A percentile compares a stretch with the other conserved stretches of the same genome.
phyloP scores from a whole-genome alignment of 2,888 invertebrate species.

The Xestia c-nigrum region DNA sequence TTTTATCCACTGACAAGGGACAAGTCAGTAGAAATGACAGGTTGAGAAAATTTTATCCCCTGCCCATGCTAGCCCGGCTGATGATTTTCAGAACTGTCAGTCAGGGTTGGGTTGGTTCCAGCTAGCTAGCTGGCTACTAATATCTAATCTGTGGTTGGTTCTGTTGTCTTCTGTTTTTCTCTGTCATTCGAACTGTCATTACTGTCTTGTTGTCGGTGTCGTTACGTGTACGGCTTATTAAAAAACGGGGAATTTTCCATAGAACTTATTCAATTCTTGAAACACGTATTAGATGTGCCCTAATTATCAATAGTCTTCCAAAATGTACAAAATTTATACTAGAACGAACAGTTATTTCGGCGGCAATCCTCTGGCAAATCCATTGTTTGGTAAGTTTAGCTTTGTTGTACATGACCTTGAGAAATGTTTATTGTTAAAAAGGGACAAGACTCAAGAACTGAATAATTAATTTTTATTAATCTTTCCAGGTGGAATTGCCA shows the following conservation, averaged over 20 bases:
- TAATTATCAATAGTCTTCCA: slow-evolving; percentile 22
- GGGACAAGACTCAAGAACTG: slow-evolving; percentile 1
- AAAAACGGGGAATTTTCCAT: slow-evolving; percentile 46
- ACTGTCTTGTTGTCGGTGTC: slow-evolving; percentile 4
- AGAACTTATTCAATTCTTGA: neutral
- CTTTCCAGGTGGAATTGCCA: slow-evolving; percentile 73
- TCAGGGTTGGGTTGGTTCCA: no score
- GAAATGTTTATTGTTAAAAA: slow-evolving; percentile 36
- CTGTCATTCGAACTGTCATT: neutral
- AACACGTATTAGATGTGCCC: neutral
- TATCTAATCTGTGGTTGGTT: neutral
- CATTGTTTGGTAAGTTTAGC: slow-evolving; percentile 64
- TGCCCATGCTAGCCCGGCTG: no score
- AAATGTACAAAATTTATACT: slow-evolving; percentile 63
- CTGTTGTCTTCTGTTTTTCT: neutral
- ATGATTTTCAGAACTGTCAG: neutral
- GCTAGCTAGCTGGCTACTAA: no score
- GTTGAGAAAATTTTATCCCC: no score
- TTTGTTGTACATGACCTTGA: slow-evolving; percentile 42
- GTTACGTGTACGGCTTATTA: slow-evolving; percentile 29
- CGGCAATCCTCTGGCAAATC: slow-evolving; percentile 57
- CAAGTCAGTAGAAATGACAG: no score
- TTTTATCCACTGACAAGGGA: no score
- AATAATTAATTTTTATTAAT: slow-evolving; percentile 21
- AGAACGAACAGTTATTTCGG: slow-evolving; percentile 56